Base-by-base conservation (phyloP, 2,113 vertebrate species). In the Procavia capensis region DNA sequence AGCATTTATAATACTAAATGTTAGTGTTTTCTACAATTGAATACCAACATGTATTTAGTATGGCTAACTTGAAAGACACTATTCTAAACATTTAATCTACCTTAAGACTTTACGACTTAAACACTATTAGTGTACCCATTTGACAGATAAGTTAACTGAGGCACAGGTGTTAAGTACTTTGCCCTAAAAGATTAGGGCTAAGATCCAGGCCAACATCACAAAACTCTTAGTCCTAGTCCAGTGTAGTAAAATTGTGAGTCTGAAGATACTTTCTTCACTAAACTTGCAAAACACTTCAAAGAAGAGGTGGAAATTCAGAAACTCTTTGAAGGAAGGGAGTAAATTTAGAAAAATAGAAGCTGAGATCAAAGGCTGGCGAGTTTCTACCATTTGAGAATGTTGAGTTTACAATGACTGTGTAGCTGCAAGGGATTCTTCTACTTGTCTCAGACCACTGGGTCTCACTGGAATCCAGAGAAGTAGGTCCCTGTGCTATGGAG, bases 281-380 rank as follows among this genome's bases (percentile, higher is more conserved):
- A 70, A 36, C 27, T 95, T 95, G 78, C 17, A 74, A 36, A 78
- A 90, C 63, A 66, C 59, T 80, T 95, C 25, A 19, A 76, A 80
- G 85, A 89, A 68, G 17, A 50, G 25, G 17, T 47, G 19, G 36
- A 13, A 81, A 57, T 36, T 87, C 10, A 66, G 43, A 86, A 79
- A 41, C 8, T n/a, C 17, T 96, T 86, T 66, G 78, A 85, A 93
- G 91, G 84, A 29, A 11, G 10, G 27, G 20, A 81, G 39, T 83
- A 31, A 54, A 59, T 64, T 63, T 83, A 72, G 39, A 87, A 81
- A 68, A 57, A 50, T 66, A 20, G n/a, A 39, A 17, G 31, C 31
- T 68, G 34, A 68, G 17, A 68, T n/a, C 31, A n/a, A 68, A 79
- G 83, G 14, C 11, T 2, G 63, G 70, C 70, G 54, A 87, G 84